Evolutionary conservation across 2,888 invertebrate species (phyloP).

Genomic region (Rhagonycha lutea): DNA sequence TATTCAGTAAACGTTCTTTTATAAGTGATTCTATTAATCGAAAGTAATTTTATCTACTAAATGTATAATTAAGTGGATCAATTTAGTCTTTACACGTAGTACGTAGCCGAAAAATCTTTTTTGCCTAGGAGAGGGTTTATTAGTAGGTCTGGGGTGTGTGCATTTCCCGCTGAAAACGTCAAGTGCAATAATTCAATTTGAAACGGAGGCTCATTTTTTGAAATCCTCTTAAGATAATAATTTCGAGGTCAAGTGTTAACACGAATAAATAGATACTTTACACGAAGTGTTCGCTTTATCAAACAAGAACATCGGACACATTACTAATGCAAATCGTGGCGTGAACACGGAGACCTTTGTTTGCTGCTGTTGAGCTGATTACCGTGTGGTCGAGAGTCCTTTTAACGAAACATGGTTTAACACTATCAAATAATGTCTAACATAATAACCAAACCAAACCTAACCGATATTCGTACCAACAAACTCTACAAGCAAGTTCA

Average conservation of each 20-base stretch:
- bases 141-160: not conserved
- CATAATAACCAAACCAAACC: conserved; percentile 28
- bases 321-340: conserved; percentile 50
- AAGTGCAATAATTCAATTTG: not conserved
- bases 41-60: not conserved
- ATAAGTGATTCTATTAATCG: not conserved
- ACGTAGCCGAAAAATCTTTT: not conserved
- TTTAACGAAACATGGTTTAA: conserved; percentile 38
- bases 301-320: conserved; percentile 49
- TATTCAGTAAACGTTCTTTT: not conserved
- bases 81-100: not conserved
- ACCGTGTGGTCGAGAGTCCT: conserved; percentile 37
- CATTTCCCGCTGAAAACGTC: not conserved
- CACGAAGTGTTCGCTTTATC: conserved; percentile 43
- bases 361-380: conserved; percentile 47
- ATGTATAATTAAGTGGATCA: not conserved
- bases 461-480: conserved; percentile 5
- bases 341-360: conserved; percentile 45
- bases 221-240: not conserved
- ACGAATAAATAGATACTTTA: conserved; percentile 17
- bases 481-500: not conserved
- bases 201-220: not conserved
- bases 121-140: no score
- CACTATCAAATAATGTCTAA: conserved; percentile 38
- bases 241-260: not conserved